Base-by-base conservation (phyloP, 2,888 invertebrate genomes). In the Hoplodrina ambigua region DNA sequence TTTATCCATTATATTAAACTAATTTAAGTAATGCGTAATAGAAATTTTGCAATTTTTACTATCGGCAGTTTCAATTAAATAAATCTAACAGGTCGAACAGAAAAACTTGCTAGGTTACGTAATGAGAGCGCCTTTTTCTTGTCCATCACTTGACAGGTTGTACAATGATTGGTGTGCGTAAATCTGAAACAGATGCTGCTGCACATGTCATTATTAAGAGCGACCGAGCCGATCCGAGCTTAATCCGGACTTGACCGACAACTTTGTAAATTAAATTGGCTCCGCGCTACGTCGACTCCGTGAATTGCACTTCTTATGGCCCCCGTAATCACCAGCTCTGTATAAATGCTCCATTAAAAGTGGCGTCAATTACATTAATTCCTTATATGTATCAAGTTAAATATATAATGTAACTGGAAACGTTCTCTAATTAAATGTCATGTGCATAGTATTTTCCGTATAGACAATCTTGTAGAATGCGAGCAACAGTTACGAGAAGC, bases 231-330 rank as follows among this genome's bases (percentile, higher is more conserved):
- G 86, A 87, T 85, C 86, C 81, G 80, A 79, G 85, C 89, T 91
- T 91, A 92, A 94, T 93, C 92, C 92, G 88, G 88, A 90, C 91
- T 90, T 90, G 92, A 92, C 91, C 89, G 89, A 92, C 93, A 90
- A 93, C 94, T 94, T 94, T 94, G 94, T 94, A 93, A 94, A 94
- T 93, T 94, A 94, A 94, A 94, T 94, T 93, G 94, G 90, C 90
- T 91, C 89, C 84, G 86, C 86, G 88, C 89, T 89, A 88, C 90
- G 88, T 86, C 89, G 86, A 88, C 89, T 91, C 90, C 85, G 86
- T 87, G 93, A 91, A 92, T 91, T 91, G 89, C 91, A 91, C 89
- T 93, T 93, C 93, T 93, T 94, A 92, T 90, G 87, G 92, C 84
- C 88, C 83, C 84, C 72, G 90, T 93, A 92, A 94, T 94, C 93